phyloP scores from a whole-genome alignment of 2,113 vertebrate genomes.

The Pelobates fuscus region DNA sequence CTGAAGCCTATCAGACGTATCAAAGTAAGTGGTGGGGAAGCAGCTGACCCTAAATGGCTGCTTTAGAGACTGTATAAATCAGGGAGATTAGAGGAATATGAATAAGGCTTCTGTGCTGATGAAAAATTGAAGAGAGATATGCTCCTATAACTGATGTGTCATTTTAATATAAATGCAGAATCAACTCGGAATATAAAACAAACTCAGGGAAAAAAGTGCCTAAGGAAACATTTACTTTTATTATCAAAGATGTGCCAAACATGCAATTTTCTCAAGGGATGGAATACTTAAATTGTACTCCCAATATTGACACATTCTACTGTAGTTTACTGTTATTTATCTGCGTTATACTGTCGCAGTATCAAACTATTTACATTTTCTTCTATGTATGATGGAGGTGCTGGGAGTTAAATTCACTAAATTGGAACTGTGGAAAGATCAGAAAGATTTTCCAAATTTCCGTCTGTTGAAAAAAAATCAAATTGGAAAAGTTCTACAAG shows the following conservation, averaged over 20 bases:
- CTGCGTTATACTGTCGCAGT: not conserved
- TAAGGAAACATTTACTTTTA: not conserved
- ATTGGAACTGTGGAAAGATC: no score
- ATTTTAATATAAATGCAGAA: constrained; percentile 39
- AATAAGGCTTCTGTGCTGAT: constrained; percentile 1
- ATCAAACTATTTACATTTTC: not conserved
- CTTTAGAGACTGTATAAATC: not conserved
- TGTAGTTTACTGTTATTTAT: not conserved
- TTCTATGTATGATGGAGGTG: no score
- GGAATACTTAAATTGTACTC: not conserved
- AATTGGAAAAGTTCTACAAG: no score
- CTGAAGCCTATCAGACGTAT: not conserved
- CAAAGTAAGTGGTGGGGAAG: constrained; percentile 44
- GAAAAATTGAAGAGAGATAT: constrained; percentile 47
- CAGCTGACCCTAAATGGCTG: constrained; percentile 13
- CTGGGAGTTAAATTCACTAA: no score
- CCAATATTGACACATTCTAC: not conserved
- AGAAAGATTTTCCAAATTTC: no score
- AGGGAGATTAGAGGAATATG: constrained; percentile 4
- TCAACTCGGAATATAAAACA: constrained; percentile 49
- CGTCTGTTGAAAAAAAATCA: no score
- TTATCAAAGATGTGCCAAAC: not conserved
- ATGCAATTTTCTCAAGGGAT: not conserved
- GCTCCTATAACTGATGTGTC: not conserved
- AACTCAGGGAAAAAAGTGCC: constrained; percentile 40